phyloP scores from a whole-genome alignment of 2,797 vertebrate species.

The Pangasius larnaudii region DNA sequence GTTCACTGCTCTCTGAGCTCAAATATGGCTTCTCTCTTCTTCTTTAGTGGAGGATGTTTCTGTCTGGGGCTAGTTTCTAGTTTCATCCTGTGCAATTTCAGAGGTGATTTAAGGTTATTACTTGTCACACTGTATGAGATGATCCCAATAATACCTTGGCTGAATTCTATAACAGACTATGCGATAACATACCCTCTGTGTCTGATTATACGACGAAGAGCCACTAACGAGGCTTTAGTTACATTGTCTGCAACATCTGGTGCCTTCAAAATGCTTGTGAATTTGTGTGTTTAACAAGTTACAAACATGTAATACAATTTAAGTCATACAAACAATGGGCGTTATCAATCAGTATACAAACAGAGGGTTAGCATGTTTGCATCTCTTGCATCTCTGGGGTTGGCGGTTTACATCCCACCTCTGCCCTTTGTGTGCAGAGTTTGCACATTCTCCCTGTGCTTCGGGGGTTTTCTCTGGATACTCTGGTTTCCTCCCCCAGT shows the following conservation, averaged over 20 bases:
- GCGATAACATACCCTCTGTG: background rate
- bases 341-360: background rate
- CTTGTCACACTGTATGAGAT: background rate
- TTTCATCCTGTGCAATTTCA: background rate
- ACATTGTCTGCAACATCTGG: background rate
- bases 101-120: background rate
- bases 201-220: background rate
- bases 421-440: too few species aligned
- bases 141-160: background rate
- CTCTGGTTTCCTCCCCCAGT: too few species aligned
- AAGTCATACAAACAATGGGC: background rate
- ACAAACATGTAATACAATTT: background rate
- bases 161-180: background rate
- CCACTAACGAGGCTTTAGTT: background rate
- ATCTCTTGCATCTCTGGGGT: too few species aligned
- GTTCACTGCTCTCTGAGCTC: conserved; percentile 14
- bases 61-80: background rate
- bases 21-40: background rate
- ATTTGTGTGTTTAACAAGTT: background rate
- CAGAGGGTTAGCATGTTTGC: too few species aligned
- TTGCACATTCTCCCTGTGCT: too few species aligned
- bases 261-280: background rate
- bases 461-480: too few species aligned
- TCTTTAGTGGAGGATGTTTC: background rate
- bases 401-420: too few species aligned